A percentile compares a stretch with the other conserved stretches of the same genome.
Evolutionary conservation across 2,113 vertebrate genomes (phyloP).

Genomic region (Serilophus lunatus): DNA sequence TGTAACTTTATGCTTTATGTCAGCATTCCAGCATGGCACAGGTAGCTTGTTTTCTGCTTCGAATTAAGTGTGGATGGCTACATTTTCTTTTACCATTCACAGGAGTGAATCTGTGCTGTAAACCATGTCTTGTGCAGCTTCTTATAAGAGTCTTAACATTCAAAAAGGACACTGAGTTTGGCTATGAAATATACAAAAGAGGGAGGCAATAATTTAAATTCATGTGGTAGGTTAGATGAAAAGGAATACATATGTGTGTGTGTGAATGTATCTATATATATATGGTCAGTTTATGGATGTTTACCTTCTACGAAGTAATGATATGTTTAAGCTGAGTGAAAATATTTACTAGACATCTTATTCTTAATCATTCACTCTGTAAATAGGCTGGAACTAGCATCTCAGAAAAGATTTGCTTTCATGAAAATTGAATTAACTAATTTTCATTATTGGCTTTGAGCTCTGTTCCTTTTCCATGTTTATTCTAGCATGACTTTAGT

Average conservation of each 20-base stretch:
- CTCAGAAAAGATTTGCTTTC: not conserved
- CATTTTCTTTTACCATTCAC: not conserved
- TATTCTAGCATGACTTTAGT: not conserved
- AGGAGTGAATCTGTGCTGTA: not conserved
- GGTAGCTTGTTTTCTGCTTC: not conserved
- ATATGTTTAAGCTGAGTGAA: not conserved
- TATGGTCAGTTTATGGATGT: accelerated
- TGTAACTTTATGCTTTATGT: not conserved
- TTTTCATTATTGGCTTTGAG: not conserved
- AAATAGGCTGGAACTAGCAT: not conserved
- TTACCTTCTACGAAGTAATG: not conserved
- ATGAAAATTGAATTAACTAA: not conserved
- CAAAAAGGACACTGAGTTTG: not conserved
- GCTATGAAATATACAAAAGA: not conserved
- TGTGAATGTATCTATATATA: not conserved
- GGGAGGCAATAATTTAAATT: not conserved
- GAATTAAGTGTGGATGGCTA: not conserved
- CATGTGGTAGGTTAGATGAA: not conserved
- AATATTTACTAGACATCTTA: not conserved
- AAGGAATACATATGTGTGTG: not conserved
- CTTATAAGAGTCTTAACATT: not conserved
- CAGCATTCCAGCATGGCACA: not conserved
- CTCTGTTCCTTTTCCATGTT: not conserved
- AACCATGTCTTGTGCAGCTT: not conserved
- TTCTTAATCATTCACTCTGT: not conserved